Conservation (phyloP, 2,113 vertebrate genomes). For the Centropus unirufus region DNA sequence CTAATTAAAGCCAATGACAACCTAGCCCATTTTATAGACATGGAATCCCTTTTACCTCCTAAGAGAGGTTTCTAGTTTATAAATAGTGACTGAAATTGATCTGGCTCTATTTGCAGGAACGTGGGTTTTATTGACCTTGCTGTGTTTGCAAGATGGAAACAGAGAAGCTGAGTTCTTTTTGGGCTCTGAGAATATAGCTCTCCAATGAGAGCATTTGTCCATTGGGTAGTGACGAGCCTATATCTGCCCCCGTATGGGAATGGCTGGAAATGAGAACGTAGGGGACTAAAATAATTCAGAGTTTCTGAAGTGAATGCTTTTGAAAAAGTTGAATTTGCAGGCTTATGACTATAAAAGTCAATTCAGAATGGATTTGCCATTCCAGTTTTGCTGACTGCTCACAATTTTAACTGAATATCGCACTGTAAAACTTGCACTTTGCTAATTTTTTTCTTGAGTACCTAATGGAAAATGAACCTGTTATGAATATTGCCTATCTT, state of each 20-base stretch:
- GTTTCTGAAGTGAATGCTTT: background rate
- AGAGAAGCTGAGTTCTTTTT: background rate
- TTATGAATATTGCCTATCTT: background rate
- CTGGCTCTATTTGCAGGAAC: background rate
- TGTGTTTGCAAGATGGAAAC: background rate
- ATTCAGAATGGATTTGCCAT: conserved; percentile 6
- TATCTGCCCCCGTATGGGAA: background rate
- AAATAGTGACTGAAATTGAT: background rate
- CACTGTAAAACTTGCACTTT: background rate
- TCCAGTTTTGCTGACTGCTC: conserved; percentile 9
- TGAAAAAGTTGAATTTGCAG: background rate
- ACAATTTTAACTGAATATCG: background rate
- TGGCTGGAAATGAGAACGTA: background rate
- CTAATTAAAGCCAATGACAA: background rate
- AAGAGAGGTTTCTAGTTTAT: background rate
- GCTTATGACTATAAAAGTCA: background rate
- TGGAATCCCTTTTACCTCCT: background rate
- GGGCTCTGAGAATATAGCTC: background rate
- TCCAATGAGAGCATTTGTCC: background rate
- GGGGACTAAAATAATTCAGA: background rate
- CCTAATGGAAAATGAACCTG: background rate
- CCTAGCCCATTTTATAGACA: background rate
- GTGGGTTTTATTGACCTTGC: background rate
- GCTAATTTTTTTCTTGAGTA: background rate
- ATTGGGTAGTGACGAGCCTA: background rate